Evolutionary conservation across 1,140 invertebrate genomes (phyloP), one percentile per base, ranked within the genome.

Genomic region (Aplysia californica): DNA sequence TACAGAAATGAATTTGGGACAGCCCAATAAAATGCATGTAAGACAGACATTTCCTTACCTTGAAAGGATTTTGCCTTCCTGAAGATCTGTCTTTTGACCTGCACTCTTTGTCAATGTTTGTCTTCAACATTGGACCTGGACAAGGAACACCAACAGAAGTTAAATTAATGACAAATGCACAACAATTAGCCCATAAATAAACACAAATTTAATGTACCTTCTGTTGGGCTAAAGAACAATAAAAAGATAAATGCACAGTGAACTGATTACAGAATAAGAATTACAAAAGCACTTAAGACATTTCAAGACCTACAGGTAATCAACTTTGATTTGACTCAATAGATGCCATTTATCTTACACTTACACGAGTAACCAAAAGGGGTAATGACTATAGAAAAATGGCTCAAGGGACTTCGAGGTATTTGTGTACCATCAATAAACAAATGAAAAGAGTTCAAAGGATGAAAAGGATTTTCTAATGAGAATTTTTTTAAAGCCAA

Each of bases 11-110:
- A n/a, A n/a, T n/a, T n/a, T n/a, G n/a, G n/a, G n/a, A n/a, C n/a
- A n/a, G n/a, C n/a, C n/a, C n/a, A n/a, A n/a, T n/a, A n/a, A n/a
- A n/a, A n/a, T n/a, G n/a, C n/a, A n/a, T n/a, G n/a, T n/a, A n/a
- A n/a, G n/a, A n/a, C n/a, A n/a, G n/a, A n/a, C n/a, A n/a, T n/a
- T n/a, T n/a, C n/a, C 67, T 71, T 72, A 86, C 85, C 83, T 83
- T 86, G 71, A 86, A 86, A 59, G 85, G 85, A 75, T 86, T 86
- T 15, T 77, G 80, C 66, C 80, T 78, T 35, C 79, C 76, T 75
- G 77, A 80, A 20, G 75, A 64, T 75, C 59, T 59, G 21, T 79
- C 29, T 41, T 79, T 66, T 5, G 56, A 69, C 44, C 75, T 73
- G n/a, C 33, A 44, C 44, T 78, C 80, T 59, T 81, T 79, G 75